Conservation (phyloP, 1,140 invertebrate genomes). For the Rhopalosiphum padi region DNA sequence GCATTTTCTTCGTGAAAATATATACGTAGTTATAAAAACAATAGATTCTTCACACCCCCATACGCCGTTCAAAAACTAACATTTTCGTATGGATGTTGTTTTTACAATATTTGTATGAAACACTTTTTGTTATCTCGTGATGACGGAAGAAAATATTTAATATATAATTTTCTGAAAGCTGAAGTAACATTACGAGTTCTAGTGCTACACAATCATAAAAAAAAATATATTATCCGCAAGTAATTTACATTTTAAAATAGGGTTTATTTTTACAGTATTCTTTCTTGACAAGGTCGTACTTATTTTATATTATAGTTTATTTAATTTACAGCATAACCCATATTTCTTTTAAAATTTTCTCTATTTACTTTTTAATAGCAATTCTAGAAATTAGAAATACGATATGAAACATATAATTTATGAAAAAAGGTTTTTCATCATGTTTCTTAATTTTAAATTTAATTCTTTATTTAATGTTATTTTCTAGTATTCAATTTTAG, state of each 20-base stretch:
- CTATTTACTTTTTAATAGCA: not conserved
- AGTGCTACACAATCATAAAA: not conserved
- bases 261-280: not conserved
- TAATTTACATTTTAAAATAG: constrained; percentile 7
- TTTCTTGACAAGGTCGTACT: not conserved
- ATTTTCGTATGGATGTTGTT: not conserved
- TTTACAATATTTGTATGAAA: not conserved
- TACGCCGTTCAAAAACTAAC: not conserved
- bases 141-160: not conserved
- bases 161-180: not conserved
- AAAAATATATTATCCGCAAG: not conserved
- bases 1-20: not conserved
- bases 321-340: not conserved
- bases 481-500: not conserved
- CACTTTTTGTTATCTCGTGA: not conserved
- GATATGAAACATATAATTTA: not conserved
- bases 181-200: not conserved
- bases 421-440: not conserved
- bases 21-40: not conserved
- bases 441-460: not conserved
- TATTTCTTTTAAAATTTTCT: not conserved
- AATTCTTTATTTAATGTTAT: not conserved
- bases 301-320: not conserved
- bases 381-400: not conserved
- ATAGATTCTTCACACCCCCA: not conserved